Base-by-base conservation (phyloP, 2,797 vertebrate species). In the Siniperca undulata region DNA sequence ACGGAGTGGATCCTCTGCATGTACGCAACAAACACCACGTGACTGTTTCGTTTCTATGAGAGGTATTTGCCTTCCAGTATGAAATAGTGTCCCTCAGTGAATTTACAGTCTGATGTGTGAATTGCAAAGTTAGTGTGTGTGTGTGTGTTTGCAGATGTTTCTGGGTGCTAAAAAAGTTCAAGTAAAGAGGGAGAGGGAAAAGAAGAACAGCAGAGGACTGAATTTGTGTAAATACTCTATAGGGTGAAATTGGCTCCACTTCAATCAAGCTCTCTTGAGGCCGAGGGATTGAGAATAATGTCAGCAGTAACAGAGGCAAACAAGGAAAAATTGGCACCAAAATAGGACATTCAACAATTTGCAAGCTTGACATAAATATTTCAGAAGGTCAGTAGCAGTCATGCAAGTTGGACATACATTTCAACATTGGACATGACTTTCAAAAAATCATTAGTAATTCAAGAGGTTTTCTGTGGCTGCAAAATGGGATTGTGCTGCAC, bases 221-320 rank as follows among this genome's bases (percentile, higher is more conserved):
- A 75, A 86, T 93, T 88, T 92, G 91, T 89, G 86, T 91, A 92
- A 95, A 94, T 92, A 90, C 78, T 91, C 85, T 78, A 92, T 91
- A 93, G 75, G 92, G 79, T 88, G 92, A 94, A 94, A 94, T 89
- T 95, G 93, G 90, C 89, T 88, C 91, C 92, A 92, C 93, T 95
- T 95, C 94, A 95, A 91, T 95, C 92, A 92, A 79, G 87, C 86
- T 91, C 89, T 92, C 87, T 93, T 81, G 91, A 92, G 91, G 91
- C 88, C 70, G 65, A 88, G 84, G 89, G 91, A 93, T 89, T 92
- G 86, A 91, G 90, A 89, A 90, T 88, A 90, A 87, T 88, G 84
- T 91, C 85, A 87, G 82, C 85, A 83, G 79, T 60, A 72, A 90
- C 79, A 81, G 83, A 90, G 72, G 85, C 87, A 93, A 93, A 93